Evolutionary conservation across 2,797 vertebrate species (phyloP).

Genomic region (Acridotheres tristis): DNA sequence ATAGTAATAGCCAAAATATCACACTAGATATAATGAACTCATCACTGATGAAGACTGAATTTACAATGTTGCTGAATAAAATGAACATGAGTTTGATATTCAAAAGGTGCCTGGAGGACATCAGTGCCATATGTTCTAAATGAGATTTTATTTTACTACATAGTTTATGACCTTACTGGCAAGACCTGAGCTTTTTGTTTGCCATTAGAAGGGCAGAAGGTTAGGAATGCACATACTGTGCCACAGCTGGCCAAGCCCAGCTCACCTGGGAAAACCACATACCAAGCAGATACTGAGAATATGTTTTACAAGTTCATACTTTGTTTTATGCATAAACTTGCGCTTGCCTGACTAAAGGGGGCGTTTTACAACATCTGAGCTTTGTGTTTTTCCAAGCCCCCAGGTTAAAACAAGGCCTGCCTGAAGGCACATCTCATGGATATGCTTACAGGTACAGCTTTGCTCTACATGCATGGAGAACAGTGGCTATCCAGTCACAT

Average conservation of each 20-base stretch:
- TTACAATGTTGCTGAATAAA: background rate
- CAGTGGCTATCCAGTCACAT: background rate
- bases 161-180: background rate
- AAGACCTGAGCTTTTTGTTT: background rate
- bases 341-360: background rate
- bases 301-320: fast-evolving
- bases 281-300: background rate
- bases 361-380: background rate
- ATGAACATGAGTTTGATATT: background rate
- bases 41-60: background rate
- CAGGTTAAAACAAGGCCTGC: background rate
- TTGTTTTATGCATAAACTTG: background rate
- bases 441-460: background rate
- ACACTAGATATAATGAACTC: background rate
- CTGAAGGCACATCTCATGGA: background rate
- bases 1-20: background rate
- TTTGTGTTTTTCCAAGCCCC: background rate
- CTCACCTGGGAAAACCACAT: background rate
- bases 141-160: background rate
- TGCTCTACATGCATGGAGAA: background rate
- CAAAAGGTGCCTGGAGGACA: background rate
- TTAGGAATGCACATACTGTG: background rate
- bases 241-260: background rate
- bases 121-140: background rate
- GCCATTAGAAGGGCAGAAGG: background rate